Percentiles rank a stretch among this genome's conserved stretches.
Conservation (phyloP, 2,888 invertebrate genomes). For the Acanthosepion esculentum region DNA sequence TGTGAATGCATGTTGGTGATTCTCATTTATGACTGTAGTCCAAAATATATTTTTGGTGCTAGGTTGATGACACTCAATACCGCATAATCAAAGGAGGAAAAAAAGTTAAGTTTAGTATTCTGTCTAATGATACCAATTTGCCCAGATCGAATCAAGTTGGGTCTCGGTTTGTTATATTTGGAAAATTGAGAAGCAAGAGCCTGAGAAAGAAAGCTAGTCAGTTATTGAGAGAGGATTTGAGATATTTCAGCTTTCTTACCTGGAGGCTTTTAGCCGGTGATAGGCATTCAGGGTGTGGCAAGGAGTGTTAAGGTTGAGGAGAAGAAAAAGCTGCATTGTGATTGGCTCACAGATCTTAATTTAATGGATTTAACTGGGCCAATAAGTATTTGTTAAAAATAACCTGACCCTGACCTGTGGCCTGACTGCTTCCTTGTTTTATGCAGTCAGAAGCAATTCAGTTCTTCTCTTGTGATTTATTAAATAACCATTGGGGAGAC, state of each 20-base stretch:
- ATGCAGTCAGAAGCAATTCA: background rate
- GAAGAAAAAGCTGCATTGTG: background rate
- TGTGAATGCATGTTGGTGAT: too few species aligned
- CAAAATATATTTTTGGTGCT: background rate
- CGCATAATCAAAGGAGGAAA: background rate
- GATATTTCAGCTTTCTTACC: background rate
- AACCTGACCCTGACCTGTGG: background rate
- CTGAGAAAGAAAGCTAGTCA: background rate
- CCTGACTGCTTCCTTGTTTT: background rate
- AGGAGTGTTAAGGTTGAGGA: background rate
- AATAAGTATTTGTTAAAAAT: constrained; percentile 23
- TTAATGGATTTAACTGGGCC: constrained; percentile 7
- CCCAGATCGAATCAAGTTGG: background rate
- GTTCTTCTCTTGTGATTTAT: background rate
- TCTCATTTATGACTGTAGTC: background rate
- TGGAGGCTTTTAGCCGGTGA: background rate
- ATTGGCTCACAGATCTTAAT: background rate
- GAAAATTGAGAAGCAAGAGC: background rate
- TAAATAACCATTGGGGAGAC: background rate
- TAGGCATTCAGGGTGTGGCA: background rate
- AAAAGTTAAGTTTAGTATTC: background rate
- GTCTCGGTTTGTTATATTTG: background rate
- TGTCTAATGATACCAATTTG: background rate
- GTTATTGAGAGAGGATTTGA: background rate
- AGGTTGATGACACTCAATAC: background rate